phyloP scores from a whole-genome alignment of 2,888 invertebrate species.

The Aplocera efformata region DNA sequence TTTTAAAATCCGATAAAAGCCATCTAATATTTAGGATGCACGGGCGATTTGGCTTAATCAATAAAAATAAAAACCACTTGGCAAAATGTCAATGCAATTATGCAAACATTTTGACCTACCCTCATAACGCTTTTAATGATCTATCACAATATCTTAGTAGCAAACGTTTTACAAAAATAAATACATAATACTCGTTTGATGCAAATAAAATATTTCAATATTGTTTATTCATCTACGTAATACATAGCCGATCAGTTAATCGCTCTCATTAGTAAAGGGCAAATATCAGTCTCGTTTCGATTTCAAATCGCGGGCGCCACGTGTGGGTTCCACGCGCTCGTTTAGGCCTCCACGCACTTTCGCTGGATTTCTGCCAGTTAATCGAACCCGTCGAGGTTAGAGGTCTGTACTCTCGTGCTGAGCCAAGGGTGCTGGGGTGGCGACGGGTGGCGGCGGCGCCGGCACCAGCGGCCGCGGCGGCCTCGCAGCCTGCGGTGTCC shows the following conservation, averaged over 20 bases:
- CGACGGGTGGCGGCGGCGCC: constrained; percentile 56
- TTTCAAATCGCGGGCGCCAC: constrained; percentile 22
- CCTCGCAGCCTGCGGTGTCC: constrained; percentile 45
- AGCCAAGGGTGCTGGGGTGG: constrained; percentile 33
- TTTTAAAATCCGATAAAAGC: too few species aligned
- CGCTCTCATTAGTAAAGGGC: constrained; percentile 27
- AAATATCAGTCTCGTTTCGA: constrained; percentile 49
- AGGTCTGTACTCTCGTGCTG: constrained; percentile 43
- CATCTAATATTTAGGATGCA: too few species aligned
- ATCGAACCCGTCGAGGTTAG: constrained; percentile 21
- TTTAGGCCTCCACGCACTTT: constrained; percentile 1
- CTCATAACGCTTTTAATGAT: constrained; percentile 5
- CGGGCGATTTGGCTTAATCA: too few species aligned
- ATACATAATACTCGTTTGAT: constrained; percentile 56
- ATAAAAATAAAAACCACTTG: too few species aligned
- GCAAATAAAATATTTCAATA: constrained; percentile 44
- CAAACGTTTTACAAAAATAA: constrained; percentile 62
- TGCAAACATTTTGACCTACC: too few species aligned
- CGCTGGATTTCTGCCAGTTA: too few species aligned
- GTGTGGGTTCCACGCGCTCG: constrained; percentile 9
- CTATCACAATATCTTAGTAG: constrained; percentile 45
- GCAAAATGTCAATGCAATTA: too few species aligned
- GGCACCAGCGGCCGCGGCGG: constrained; percentile 57
- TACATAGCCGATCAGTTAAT: constrained; percentile 30
- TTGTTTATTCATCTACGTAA: constrained; percentile 29